Evolutionary conservation across 2,797 vertebrate species (phyloP).

Genomic region (Amblyopsis hoosieri): DNA sequence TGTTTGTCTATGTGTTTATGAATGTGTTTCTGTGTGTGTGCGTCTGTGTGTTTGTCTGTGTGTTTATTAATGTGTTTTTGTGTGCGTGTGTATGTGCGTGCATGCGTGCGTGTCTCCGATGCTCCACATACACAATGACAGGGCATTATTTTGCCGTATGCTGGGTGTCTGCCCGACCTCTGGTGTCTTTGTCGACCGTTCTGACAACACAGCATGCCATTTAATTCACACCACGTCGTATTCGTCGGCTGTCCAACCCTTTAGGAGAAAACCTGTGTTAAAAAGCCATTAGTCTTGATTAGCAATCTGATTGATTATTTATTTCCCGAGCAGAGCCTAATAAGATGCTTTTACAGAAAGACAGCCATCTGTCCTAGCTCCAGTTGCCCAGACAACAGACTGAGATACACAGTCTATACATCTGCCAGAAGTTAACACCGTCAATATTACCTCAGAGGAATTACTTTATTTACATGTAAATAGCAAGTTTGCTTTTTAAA

Average conservation of each 20-base stretch:
- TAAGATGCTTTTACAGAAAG: slow-evolving; percentile 2
- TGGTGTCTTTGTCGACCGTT: slow-evolving; percentile 29
- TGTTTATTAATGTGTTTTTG: slow-evolving; percentile 6
- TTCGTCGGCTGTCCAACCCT: slow-evolving; percentile 37
- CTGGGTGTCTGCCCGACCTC: slow-evolving; percentile 35
- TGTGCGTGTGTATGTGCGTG: slow-evolving; percentile 1
- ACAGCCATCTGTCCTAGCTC: slow-evolving; percentile 28
- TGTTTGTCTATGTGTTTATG: slow-evolving; percentile 9
- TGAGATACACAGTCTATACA: background rate
- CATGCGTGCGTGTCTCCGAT: slow-evolving; percentile 22
- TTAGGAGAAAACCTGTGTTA: slow-evolving; percentile 37
- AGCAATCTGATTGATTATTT: slow-evolving; percentile 34
- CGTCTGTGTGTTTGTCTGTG: slow-evolving; percentile 14
- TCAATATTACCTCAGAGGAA: too few species aligned
- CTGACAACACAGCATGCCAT: slow-evolving; percentile 45
- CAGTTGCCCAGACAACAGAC: background rate
- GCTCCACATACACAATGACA: slow-evolving; percentile 39
- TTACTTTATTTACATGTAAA: too few species aligned
- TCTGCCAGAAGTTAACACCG: background rate
- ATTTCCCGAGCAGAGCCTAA: slow-evolving; percentile 23
- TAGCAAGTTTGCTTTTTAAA: too few species aligned
- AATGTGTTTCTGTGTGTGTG: slow-evolving; percentile 6
- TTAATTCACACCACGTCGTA: slow-evolving; percentile 36
- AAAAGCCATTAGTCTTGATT: slow-evolving; percentile 69
- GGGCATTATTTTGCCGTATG: slow-evolving; percentile 40